phyloP scores from a whole-genome alignment of 1,140 invertebrate species.

The Cyclina sinensis region DNA sequence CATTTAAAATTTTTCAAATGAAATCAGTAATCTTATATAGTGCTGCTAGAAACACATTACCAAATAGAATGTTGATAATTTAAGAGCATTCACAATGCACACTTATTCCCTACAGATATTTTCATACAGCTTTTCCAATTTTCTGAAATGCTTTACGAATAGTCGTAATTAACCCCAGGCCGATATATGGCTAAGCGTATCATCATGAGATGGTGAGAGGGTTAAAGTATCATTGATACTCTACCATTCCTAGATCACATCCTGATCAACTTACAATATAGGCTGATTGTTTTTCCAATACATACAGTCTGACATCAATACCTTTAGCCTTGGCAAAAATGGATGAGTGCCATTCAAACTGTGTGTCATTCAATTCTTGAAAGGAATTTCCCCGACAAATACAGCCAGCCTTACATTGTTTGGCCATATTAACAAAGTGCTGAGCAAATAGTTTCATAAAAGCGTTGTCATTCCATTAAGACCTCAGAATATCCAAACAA shows the following conservation, averaged over 20 bases:
- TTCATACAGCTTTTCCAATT: slow-evolving; percentile 54
- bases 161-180: slow-evolving; percentile 59
- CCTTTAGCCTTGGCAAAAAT: slow-evolving; percentile 3
- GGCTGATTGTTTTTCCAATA: slow-evolving; percentile 64
- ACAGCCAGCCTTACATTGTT: neutral
- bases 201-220: neutral
- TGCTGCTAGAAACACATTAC: neutral
- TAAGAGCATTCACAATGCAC: neutral
- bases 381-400: neutral
- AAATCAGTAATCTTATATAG: too few relatives aligned
- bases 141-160: slow-evolving; percentile 27
- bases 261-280: slow-evolving; percentile 55
- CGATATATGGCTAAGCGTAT: slow-evolving; percentile 31
- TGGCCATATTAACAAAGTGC: slow-evolving; percentile 20
- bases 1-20: too few relatives aligned
- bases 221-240: neutral
- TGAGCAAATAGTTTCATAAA: slow-evolving; percentile 32
- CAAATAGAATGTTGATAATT: slow-evolving; percentile 9
- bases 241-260: slow-evolving; percentile 22
- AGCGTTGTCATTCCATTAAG: slow-evolving; percentile 14
- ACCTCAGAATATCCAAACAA: slow-evolving; percentile 12
- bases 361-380: slow-evolving; percentile 26
- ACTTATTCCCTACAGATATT: slow-evolving; percentile 27
- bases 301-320: neutral
- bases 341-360: neutral